These are phyloP conservation scores for Anabacerthia variegaticeps DNA, from an alignment of 2,797 vertebrate genomes.

Conservation along the genomic window DNA sequence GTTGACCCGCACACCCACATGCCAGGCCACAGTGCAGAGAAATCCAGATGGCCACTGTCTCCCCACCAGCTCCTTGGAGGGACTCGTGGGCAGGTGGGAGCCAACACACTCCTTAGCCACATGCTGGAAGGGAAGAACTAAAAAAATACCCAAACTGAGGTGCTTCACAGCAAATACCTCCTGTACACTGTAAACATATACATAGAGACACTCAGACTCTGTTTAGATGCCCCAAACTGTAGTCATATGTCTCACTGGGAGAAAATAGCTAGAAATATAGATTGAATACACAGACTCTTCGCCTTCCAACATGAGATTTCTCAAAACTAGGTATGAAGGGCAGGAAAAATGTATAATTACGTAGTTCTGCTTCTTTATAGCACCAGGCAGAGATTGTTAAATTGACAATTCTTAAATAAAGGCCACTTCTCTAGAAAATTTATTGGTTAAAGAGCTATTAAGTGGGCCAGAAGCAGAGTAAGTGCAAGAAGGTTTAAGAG, in stretches of 20 bases:
- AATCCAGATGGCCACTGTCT: not conserved
- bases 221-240: not conserved
- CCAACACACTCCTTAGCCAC: not conserved
- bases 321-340: not conserved
- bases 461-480: not conserved
- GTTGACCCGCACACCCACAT: fast-evolving
- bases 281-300: not conserved
- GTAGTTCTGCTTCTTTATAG: not conserved
- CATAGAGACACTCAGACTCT: not conserved
- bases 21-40: not conserved
- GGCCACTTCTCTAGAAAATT: not conserved
- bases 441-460: not conserved
- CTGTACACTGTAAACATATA: not conserved
- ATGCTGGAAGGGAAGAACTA: not conserved
- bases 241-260: not conserved
- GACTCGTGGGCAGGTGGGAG: not conserved
- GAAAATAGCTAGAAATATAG: not conserved
- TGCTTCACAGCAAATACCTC: not conserved
- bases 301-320: not conserved
- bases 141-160: not conserved
- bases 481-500: not conserved
- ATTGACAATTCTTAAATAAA: not conserved
- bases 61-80: not conserved
- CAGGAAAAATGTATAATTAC: not conserved
- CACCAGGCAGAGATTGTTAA: not conserved